Base-by-base conservation (phyloP, 2,888 invertebrate genomes). In the Drosophila planitibia region DNA sequence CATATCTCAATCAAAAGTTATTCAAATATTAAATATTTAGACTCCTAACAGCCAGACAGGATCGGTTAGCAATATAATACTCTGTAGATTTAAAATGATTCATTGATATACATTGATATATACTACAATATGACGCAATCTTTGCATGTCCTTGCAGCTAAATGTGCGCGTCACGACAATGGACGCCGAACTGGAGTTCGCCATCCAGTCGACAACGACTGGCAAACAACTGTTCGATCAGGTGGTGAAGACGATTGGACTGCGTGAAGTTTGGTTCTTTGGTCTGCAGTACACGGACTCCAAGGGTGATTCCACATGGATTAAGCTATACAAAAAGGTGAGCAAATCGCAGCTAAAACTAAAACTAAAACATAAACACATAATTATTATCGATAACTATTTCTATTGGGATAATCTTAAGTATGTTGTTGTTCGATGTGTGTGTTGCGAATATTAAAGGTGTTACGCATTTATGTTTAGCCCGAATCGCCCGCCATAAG, bases 111-210 rank as follows among this genome's bases (percentile, higher is more conserved):
- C 14, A 35, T 0, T 2, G 5, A 30, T 7, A 35, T 35, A 4
- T 14, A 35, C 35, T 16, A 35, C 35, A 14, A 35, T 16, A 5
- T 37, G 19, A 25, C n/a, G 4, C 7, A 30, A 51, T 16, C 60
- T 37, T 30, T 49, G 22, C 54, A 82, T 64, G 14, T 32, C n/a
- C 32, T 51, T 85, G 3, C 94, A 98, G 98, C 97, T 99, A 96
- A 99, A 99, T 96, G 99, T 99, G 94, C 97, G 99, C 94, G 99
- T 99, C 95, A 99, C 98, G 94, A 99, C 99, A 94, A 99, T 99
- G 99, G 99, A 99, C 95, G 99, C 99, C 94, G 99, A 99, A 96
- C 96, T 99, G 96, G 99, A 99, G 96, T 99, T 99, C 96, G 98
- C 99, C 94, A 99, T 99, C 96, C 99, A 99, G 96, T 98, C 97